A percentile compares a stretch with the other conserved stretches of the same genome.
These are phyloP conservation scores for Chrysaora quinquecirrha DNA, from an alignment of 30 jellyfish, hydroid and myxozoan species.

Conservation along the genomic window DNA sequence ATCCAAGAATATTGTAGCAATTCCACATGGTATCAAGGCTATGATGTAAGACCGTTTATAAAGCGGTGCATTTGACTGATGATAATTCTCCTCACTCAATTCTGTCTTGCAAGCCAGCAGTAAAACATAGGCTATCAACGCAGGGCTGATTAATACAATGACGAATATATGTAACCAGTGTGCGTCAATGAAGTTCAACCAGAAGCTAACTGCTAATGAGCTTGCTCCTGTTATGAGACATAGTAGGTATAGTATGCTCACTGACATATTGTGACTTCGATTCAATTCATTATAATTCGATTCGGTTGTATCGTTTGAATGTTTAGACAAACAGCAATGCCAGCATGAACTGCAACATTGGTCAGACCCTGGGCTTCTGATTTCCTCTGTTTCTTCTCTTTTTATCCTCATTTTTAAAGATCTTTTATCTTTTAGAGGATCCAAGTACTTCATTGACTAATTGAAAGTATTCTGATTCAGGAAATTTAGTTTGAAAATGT, in stretches of 20 bases:
- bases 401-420: no score
- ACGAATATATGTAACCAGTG: slow-evolving; percentile 49
- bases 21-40: slow-evolving; percentile 54
- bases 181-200: slow-evolving; percentile 47
- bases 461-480: no score
- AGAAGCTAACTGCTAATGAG: slow-evolving; percentile 53
- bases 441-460: no score
- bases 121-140: slow-evolving; percentile 36
- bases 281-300: slow-evolving; percentile 23
- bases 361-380: slow-evolving; percentile 26
- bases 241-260: slow-evolving; percentile 37
- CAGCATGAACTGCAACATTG: slow-evolving; percentile 55
- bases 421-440: no score
- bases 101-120: slow-evolving; percentile 41
- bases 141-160: slow-evolving; percentile 35
- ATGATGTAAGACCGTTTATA: slow-evolving; percentile 47
- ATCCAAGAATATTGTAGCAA: slow-evolving; percentile 55
- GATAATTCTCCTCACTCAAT: slow-evolving; percentile 46
- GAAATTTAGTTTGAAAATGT: no score
- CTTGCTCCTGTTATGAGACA: slow-evolving; percentile 67
- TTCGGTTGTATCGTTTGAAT: neutral
- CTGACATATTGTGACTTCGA: slow-evolving; percentile 58
- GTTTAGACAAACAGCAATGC: slow-evolving; percentile 58
- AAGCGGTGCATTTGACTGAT: slow-evolving; percentile 5
- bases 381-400: neutral